phyloP scores from a whole-genome alignment of 2,888 invertebrate genomes.

The Hypolimnas misippus region DNA sequence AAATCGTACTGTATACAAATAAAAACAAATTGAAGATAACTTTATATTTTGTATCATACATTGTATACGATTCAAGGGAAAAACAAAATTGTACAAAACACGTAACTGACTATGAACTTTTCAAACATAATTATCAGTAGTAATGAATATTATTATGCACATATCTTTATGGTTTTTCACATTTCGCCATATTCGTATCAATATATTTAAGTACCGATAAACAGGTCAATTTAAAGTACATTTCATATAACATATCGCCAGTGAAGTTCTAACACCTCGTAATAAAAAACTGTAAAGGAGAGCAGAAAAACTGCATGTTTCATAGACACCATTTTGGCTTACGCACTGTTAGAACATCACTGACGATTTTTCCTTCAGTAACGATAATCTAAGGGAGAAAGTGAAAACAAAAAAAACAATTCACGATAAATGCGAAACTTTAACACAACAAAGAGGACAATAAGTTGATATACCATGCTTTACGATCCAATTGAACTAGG shows the following conservation, averaged over 20 bases:
- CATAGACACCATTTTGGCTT: too few species aligned
- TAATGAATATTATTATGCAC: constrained; percentile 65
- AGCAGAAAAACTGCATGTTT: too few species aligned
- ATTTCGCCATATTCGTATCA: neutral
- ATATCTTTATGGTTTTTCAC: constrained; percentile 47
- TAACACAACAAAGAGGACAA: constrained; percentile 33
- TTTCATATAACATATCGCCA: too few species aligned
- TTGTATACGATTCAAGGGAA: constrained; percentile 44
- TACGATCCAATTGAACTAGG: constrained; percentile 41
- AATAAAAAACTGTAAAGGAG: too few species aligned
- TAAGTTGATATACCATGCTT: constrained; percentile 22
- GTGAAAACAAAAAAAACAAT: too few species aligned
- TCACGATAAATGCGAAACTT: too few species aligned
- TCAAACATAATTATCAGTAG: constrained; percentile 49
- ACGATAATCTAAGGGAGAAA: constrained; percentile 46
- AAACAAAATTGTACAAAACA: constrained; percentile 49
- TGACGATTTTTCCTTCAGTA: constrained; percentile 57
- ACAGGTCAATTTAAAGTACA: constrained; percentile 34
- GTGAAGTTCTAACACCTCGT: too few species aligned
- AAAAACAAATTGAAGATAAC: neutral
- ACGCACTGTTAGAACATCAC: too few species aligned
- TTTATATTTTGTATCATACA: neutral
- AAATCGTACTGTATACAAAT: constrained; percentile 16
- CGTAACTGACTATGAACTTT: constrained; percentile 48
- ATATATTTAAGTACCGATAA: constrained; percentile 59